phyloP scores from a whole-genome alignment of 23 tunicate species.

The Halocynthia roretzi region DNA sequence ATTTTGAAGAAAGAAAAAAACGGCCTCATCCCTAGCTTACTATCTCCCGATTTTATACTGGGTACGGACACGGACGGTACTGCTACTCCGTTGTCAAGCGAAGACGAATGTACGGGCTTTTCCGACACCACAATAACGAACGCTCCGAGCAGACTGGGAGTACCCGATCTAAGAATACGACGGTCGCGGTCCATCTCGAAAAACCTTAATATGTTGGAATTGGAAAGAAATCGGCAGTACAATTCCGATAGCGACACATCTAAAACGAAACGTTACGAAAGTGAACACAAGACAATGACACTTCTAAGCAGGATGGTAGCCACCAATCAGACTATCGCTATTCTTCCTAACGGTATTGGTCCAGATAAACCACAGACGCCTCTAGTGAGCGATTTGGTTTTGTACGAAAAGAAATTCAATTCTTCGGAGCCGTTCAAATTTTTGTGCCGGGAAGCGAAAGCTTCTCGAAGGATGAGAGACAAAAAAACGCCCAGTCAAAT shows the following conservation, averaged over 20 bases:
- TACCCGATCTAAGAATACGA: neutral
- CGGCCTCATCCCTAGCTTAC: neutral
- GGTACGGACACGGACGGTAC: constrained; percentile 14
- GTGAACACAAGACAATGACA: constrained; percentile 5
- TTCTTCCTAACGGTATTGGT: neutral
- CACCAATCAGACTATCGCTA: neutral
- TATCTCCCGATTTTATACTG: neutral
- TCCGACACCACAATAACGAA: neutral
- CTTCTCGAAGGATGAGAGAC: constrained; percentile 23
- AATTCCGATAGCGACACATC: constrained; percentile 5
- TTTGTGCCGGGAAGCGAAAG: constrained; percentile 54
- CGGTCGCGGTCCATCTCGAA: neutral
- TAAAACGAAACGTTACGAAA: neutral
- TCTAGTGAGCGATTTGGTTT: neutral
- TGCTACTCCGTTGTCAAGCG: constrained; percentile 42
- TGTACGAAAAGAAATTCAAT: constrained; percentile 39
- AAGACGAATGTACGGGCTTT: constrained; percentile 38
- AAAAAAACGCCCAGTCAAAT: constrained; percentile 43
- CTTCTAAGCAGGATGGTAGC: constrained; percentile 9
- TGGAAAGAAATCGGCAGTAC: constrained; percentile 1
- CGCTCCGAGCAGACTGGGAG: constrained; percentile 2
- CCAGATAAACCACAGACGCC: neutral
- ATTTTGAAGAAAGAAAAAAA: constrained; percentile 4
- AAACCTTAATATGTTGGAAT: neutral
- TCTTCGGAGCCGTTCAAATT: constrained; percentile 74